Evolutionary conservation across 2,797 vertebrate species (phyloP).

Genomic region (Mormyrus proboscirostris): DNA sequence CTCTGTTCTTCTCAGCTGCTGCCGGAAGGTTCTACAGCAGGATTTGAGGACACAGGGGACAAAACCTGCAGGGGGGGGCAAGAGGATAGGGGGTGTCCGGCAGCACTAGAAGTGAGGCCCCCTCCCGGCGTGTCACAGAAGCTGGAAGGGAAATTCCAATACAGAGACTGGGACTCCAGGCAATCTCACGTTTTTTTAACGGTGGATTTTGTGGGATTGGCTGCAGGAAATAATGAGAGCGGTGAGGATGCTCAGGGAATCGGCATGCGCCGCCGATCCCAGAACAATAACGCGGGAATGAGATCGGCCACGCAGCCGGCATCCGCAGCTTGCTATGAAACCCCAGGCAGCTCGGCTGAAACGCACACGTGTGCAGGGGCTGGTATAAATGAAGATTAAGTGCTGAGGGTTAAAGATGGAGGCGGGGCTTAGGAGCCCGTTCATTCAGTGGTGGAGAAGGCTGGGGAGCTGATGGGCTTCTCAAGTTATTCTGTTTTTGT

Average conservation of each 20-base stretch:
- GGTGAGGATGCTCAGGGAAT: background rate
- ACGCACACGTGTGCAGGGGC: background rate
- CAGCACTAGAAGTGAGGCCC: background rate
- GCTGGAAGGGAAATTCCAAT: background rate
- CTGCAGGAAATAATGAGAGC: background rate
- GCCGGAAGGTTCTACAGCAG: background rate
- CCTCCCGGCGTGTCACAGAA: background rate
- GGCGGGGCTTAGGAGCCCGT: background rate
- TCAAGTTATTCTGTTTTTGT: background rate
- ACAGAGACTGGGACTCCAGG: background rate
- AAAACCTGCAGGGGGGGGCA: background rate
- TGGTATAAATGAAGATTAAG: background rate
- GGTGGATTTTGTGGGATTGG: background rate
- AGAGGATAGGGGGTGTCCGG: background rate
- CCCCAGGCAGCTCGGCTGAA: background rate
- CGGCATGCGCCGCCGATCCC: background rate
- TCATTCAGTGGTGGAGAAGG: background rate
- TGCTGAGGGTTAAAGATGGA: background rate
- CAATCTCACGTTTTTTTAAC: background rate
- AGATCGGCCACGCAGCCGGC: background rate
- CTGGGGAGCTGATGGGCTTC: background rate
- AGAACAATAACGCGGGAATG: background rate
- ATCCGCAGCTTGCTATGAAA: background rate
- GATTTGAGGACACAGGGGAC: background rate
- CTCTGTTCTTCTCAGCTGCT: background rate